Base-by-base conservation (phyloP, 2,797 vertebrate species). In the Toxotes lorentzi region DNA sequence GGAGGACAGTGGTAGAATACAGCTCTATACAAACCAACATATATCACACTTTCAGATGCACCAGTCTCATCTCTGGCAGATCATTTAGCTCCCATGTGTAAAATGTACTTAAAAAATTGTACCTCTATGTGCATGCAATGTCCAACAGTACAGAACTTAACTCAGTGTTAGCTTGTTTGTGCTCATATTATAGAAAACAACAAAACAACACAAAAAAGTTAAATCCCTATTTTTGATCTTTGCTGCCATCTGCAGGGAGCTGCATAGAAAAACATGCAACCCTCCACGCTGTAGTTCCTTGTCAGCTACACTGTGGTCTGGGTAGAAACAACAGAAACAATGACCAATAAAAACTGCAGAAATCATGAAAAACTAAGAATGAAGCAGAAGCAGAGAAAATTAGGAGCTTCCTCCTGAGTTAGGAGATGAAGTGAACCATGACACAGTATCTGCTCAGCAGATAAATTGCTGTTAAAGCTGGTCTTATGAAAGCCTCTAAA, bases 181-280 rank as follows among this genome's bases (percentile, higher is more conserved):
- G 69, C 2, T 53, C 23, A 58, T 67, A 54, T 57, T 61, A 64
- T 57, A 11, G 63, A 71, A 81, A 14, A 79, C 47, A 72, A 68
- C 16, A 43, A 72, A 74, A 66, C 50, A 61, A 30, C 0, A 2
- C 45, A 69, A 56, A 62, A 27, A 40, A 41, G 32, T 45, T 34
- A 23, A 41, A 34, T 61, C 16, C 32, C 50, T 72, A n/a, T 70
- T 73, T 54, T 63, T 86, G 86, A 51, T 56, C 34, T 89, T 41
- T 93, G 89, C 92, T 92, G 90, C 93, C 93, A 90, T 60, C 93
- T 94, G 73, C 73, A 81, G 94, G 82, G 4, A 30, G 54, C 4
- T 47, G 35, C 12, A 8, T 1, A 54, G 48, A 71, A 78, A 14
- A 30, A 45, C 67, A 56, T 8, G 12, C n/a, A 30, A 7, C 4